Evolutionary conservation across 1,140 invertebrate species (phyloP).

Genomic region (Dermatophagoides farinae): DNA sequence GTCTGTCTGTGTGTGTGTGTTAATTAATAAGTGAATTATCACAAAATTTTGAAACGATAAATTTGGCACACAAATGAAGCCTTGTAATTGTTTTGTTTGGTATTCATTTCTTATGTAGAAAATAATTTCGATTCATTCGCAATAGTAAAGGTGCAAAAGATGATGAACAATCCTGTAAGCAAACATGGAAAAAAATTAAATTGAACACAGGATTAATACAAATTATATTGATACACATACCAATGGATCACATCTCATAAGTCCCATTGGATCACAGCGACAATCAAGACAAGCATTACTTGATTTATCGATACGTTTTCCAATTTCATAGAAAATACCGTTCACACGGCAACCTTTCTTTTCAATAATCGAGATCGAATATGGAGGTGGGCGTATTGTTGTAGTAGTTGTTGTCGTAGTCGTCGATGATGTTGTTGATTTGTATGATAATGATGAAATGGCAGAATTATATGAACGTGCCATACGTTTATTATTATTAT

Average conservation of each 20-base stretch:
- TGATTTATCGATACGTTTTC: conserved; percentile 53
- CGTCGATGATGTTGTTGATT: conserved; percentile 28
- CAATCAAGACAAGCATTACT: conserved; percentile 76
- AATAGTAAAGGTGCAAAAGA: conserved; percentile 47
- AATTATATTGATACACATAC: background rate
- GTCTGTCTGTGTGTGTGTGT: too few species aligned
- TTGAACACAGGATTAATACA: too few species aligned
- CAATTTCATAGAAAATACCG: conserved; percentile 55
- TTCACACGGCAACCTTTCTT: conserved; percentile 52
- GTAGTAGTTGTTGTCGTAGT: conserved; percentile 28
- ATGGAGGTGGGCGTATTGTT: background rate
- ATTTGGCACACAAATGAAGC: too few species aligned
- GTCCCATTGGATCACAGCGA: conserved; percentile 44
- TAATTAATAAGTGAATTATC: too few species aligned
- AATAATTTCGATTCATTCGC: conserved; percentile 19
- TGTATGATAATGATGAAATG: background rate
- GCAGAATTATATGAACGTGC: background rate
- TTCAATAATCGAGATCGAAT: conserved; percentile 3
- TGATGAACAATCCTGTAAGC: conserved; percentile 44
- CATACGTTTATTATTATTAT: background rate
- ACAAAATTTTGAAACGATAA: too few species aligned
- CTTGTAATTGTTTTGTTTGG: too few species aligned
- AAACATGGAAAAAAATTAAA: background rate
- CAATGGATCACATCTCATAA: conserved; percentile 71
- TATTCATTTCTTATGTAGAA: background rate